Base-by-base conservation (phyloP, 2,888 invertebrate genomes). In the Agriopis marginaria region DNA sequence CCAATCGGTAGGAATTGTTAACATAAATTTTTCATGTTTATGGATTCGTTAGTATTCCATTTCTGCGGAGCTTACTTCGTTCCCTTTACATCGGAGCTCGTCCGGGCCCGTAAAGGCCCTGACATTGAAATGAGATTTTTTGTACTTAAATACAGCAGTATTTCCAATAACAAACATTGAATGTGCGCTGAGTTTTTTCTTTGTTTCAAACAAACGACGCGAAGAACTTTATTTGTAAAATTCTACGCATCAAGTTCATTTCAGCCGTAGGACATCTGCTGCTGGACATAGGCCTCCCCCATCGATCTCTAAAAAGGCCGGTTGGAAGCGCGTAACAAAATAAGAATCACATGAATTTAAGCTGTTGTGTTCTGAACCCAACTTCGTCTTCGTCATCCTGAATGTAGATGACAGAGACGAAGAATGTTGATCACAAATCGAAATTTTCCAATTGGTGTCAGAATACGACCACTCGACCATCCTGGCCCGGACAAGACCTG, bases 21-120 rank as follows among this genome's bases (percentile, higher is more conserved):
- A 17, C 63, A 17, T 54, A 7, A 32, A 55, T 64, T 40, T 68
- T 55, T 63, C 68, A 63, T 50, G 32, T 64, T 61, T 50, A 69
- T 56, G 42, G 45, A 62, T 58, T 66, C 58, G 65, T 65, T 65
- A 54, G 56, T 58, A 70, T 70, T 69, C 56, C 56, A 65, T 69
- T 61, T 56, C 61, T 14, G 14, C 23, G 9, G 56, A 40, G 71
- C 79, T 81, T 76, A 51, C 80, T 86, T 86, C 10, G 51, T 23
- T 54, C 8, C 12, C 7, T 39, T 40, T 40, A 40, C 40, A 40
- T 8, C 39, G n/a, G 2, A 6, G 12, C 54, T 9, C 9, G 8
- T n/a, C 39, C 39, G 54, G n/a, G 12, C 11, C 39, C 4, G 39
- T 11, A 32, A 39, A 54, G 40, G 8, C 9, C 51, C 17, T 23